A percentile compares a stretch with the other conserved stretches of the same genome.
phyloP scores from a whole-genome alignment of 2,888 invertebrate genomes.

The Mesorhabditis sp. region DNA sequence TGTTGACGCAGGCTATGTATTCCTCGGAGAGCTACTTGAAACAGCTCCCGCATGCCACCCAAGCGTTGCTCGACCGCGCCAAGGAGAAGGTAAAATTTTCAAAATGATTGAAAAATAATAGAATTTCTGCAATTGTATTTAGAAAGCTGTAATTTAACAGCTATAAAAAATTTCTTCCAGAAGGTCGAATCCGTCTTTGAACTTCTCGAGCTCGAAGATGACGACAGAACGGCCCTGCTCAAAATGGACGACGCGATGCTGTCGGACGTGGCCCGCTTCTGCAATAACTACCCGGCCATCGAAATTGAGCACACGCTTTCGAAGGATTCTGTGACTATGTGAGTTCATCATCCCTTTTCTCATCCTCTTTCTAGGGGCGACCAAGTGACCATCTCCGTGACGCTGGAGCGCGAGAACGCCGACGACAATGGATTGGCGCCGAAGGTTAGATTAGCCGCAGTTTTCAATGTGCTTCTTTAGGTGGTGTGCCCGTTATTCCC shows the following conservation, averaged over 20 bases:
- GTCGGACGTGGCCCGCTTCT: constrained; percentile 96
- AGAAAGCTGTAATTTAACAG: not conserved
- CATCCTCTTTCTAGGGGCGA: constrained; percentile 68
- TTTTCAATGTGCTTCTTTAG: not conserved
- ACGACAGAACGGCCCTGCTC: constrained; percentile 71
- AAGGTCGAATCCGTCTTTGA: constrained; percentile 86
- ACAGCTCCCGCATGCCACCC: constrained; percentile 89
- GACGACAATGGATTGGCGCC: constrained; percentile 72
- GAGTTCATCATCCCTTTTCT: constrained; percentile 12
- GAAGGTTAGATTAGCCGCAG: constrained; percentile 63
- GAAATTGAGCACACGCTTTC: constrained; percentile 88
- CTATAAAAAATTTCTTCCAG: constrained; percentile 24
- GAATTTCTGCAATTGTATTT: not conserved
- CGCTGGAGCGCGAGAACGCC: constrained; percentile 90
- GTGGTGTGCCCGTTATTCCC: constrained; percentile 98
- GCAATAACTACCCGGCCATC: constrained; percentile 96
- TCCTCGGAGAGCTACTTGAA: constrained; percentile 94
- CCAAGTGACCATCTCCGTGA: constrained; percentile 82
- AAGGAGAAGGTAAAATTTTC: constrained; percentile 72
- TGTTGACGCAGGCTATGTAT: constrained; percentile 99
- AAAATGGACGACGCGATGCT: constrained; percentile 75
- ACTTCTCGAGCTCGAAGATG: constrained; percentile 85
- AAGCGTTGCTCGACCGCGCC: constrained; percentile 83
- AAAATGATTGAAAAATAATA: not conserved
- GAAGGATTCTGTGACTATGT: constrained; percentile 69